A percentile compares a stretch with the other conserved stretches of the same genome.
These are phyloP conservation scores for Zaprionus taronus DNA, from an alignment of 1,140 invertebrate genomes.

Conservation along the genomic window DNA sequence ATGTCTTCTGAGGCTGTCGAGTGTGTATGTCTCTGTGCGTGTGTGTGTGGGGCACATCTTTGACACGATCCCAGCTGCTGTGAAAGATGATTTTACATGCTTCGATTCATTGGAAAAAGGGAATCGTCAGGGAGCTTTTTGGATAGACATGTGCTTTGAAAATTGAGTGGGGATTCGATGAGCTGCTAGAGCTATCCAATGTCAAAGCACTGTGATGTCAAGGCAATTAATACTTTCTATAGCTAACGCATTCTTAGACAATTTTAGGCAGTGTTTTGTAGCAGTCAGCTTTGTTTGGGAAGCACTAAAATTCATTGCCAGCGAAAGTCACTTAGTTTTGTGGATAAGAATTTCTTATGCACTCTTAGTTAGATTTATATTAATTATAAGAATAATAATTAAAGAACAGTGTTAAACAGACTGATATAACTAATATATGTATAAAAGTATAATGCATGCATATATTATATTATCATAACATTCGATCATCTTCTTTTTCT, in stretches of 20 bases:
- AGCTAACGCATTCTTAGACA: neutral
- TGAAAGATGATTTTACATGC: slow-evolving; percentile 40
- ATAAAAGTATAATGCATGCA: neutral
- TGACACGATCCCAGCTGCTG: slow-evolving; percentile 67
- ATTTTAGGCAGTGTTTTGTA: neutral
- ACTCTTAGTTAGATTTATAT: no score
- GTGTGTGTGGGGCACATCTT: neutral
- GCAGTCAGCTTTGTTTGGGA: neutral
- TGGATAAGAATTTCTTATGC: no score
- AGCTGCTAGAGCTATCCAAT: neutral
- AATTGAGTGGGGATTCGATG: neutral
- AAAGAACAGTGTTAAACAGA: no score
- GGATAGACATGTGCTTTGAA: neutral
- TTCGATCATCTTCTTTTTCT: neutral
- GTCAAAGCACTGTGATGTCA: neutral
- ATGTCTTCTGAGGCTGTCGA: slow-evolving; percentile 36
- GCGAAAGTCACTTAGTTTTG: no score
- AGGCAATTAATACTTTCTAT: neutral
- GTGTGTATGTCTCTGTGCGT: neutral
- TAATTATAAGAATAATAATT: no score
- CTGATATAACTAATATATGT: no score
- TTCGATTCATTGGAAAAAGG: slow-evolving; percentile 13
- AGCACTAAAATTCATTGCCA: neutral
- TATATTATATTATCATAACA: neutral
- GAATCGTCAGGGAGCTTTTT: slow-evolving; percentile 6